phyloP scores from a whole-genome alignment of 2,113 vertebrate genomes.

The Formicarius rufipectus region DNA sequence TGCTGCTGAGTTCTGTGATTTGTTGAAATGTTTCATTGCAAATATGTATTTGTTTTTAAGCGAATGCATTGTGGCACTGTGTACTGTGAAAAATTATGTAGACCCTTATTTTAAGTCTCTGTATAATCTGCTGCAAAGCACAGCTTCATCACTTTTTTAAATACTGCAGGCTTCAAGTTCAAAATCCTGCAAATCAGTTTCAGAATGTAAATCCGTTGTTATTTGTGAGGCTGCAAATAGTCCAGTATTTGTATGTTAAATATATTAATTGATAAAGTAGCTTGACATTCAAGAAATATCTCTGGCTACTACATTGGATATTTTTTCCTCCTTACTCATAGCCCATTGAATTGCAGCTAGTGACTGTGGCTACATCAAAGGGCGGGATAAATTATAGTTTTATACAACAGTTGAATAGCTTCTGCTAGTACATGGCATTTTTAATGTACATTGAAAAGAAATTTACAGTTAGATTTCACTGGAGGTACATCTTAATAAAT shows the following conservation, averaged over 20 bases:
- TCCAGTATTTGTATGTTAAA: slow-evolving; percentile 45
- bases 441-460: not conserved
- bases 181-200: slow-evolving; percentile 59
- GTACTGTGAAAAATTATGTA: slow-evolving; percentile 50
- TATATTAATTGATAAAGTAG: slow-evolving; percentile 43
- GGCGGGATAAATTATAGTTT: slow-evolving; percentile 3
- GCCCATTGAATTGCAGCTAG: not conserved
- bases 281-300: not conserved
- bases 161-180: slow-evolving; percentile 42
- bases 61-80: slow-evolving; percentile 57
- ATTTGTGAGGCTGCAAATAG: slow-evolving; percentile 53
- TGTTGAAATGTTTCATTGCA: slow-evolving; percentile 75
- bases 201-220: slow-evolving; percentile 53
- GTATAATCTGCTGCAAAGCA: slow-evolving; percentile 2
- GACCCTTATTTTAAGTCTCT: slow-evolving; percentile 56
- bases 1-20: slow-evolving; percentile 81
- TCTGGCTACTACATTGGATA: not conserved
- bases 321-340: slow-evolving; percentile 13
- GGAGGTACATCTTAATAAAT: not conserved
- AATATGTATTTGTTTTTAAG: slow-evolving; percentile 68
- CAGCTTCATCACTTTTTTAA: slow-evolving; percentile 7
- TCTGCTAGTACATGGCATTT: not conserved
- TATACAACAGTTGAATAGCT: not conserved
- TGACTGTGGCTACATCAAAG: slow-evolving; percentile 6
- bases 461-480: not conserved